Percentiles rank a stretch among this genome's conserved stretches.
Conservation (phyloP, 2,113 vertebrate genomes). For the Chelonoidis abingdonii region DNA sequence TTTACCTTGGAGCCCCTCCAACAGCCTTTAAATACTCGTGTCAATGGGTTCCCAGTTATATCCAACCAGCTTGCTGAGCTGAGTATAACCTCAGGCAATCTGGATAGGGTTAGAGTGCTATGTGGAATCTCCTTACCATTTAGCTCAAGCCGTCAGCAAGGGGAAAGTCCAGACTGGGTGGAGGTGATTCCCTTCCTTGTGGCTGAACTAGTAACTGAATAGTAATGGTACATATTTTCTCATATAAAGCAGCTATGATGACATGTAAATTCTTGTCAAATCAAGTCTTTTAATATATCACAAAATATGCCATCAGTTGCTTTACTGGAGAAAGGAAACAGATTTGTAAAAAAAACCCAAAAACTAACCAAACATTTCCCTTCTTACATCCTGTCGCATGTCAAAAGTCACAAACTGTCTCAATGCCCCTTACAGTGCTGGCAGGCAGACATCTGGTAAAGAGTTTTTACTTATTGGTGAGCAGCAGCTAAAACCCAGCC, state of each 20-base stretch:
- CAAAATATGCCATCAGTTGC: background rate
- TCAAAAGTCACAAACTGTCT: background rate
- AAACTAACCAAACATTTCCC: background rate
- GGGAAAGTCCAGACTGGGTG: background rate
- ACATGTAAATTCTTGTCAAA: background rate
- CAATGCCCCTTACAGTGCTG: background rate
- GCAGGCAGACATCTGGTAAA: slow-evolving; percentile 1
- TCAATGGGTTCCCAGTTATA: background rate
- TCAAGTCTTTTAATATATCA: background rate
- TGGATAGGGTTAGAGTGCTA: background rate
- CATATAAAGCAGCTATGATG: background rate
- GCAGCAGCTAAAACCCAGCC: background rate
- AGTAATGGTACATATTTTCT: background rate
- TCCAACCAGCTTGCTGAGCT: background rate
- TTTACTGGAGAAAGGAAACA: background rate
- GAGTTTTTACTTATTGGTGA: background rate
- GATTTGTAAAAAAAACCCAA: background rate
- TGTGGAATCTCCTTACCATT: background rate
- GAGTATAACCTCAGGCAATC: background rate
- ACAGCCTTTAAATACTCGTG: background rate
- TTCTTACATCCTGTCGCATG: background rate
- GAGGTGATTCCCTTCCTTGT: background rate
- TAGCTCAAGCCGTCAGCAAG: background rate
- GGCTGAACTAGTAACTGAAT: background rate
- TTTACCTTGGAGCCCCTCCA: background rate